Evolutionary conservation across 1,140 invertebrate species (phyloP).

Genomic region (Leucophenga varia): DNA sequence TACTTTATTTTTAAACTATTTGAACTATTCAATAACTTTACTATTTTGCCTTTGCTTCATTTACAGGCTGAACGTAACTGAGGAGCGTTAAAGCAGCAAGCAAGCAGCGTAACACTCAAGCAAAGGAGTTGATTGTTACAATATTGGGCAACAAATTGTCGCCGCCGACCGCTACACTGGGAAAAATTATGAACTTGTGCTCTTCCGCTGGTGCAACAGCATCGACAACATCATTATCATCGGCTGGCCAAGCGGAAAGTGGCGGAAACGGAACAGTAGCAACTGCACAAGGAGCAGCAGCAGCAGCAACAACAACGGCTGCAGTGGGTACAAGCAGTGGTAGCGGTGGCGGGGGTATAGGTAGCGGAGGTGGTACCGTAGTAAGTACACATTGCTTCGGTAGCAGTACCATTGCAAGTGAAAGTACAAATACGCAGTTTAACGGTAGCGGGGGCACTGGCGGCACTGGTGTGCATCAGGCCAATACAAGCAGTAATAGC

Average conservation of each 20-base stretch:
- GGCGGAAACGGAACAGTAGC: slow-evolving; percentile 30
- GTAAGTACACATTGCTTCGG: slow-evolving; percentile 20
- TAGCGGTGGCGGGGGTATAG: slow-evolving; percentile 11
- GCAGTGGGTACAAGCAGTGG: slow-evolving; percentile 13
- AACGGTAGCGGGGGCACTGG: slow-evolving; percentile 1
- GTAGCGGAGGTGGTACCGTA: slow-evolving; percentile 17
- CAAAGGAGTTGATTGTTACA: too few species aligned
- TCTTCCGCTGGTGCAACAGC: slow-evolving; percentile 51
- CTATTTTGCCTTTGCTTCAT: too few species aligned
- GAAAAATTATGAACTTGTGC: slow-evolving; percentile 57
- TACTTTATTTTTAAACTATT: too few species aligned
- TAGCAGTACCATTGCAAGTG: slow-evolving; percentile 2
- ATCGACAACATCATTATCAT: slow-evolving; percentile 50
- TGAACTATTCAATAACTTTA: too few species aligned
- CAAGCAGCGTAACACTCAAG: too few species aligned
- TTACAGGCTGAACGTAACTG: slow-evolving; percentile 24
- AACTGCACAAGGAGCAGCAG: slow-evolving; percentile 13
- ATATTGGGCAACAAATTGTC: slow-evolving; percentile 54
- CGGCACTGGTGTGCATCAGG: slow-evolving; percentile 14
- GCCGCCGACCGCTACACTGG: slow-evolving; percentile 49
- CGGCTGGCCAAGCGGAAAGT: slow-evolving; percentile 33
- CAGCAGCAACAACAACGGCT: slow-evolving; percentile 1
- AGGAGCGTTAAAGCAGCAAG: too few species aligned
- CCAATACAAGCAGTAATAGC: neutral
- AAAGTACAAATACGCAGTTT: too few species aligned